Conservation (phyloP, 2,113 vertebrate genomes). For the Hemiprocne comata region DNA sequence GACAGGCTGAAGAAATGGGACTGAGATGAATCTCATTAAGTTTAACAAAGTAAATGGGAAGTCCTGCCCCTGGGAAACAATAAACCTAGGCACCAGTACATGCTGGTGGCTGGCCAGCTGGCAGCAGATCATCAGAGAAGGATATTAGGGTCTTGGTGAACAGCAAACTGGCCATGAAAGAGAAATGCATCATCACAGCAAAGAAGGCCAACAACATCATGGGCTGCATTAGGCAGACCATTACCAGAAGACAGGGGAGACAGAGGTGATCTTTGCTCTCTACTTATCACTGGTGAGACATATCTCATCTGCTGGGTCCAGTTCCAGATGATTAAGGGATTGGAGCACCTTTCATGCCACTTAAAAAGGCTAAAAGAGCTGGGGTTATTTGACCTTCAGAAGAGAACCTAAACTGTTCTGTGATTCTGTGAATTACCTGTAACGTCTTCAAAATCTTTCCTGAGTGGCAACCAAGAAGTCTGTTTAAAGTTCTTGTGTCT, state of each 20-base stretch:
- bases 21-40: neutral
- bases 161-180: neutral
- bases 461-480: neutral
- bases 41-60: neutral
- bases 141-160: neutral
- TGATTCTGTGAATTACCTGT: neutral
- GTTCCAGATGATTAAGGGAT: neutral
- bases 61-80: neutral
- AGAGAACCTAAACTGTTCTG: neutral
- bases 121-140: neutral
- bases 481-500: neutral
- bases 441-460: neutral
- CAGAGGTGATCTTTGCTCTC: neutral
- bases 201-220: neutral
- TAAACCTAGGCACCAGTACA: neutral
- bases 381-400: neutral
- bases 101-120: rapidly evolving
- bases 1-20: neutral
- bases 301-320: neutral
- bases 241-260: neutral
- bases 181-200: neutral
- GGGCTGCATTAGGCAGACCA: neutral
- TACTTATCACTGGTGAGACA: neutral
- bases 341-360: neutral
- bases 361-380: neutral